Evolutionary conservation across 2,888 invertebrate genomes (phyloP), one percentile per base, ranked within the genome.

Genomic region (Caenorhabditis sp.): DNA sequence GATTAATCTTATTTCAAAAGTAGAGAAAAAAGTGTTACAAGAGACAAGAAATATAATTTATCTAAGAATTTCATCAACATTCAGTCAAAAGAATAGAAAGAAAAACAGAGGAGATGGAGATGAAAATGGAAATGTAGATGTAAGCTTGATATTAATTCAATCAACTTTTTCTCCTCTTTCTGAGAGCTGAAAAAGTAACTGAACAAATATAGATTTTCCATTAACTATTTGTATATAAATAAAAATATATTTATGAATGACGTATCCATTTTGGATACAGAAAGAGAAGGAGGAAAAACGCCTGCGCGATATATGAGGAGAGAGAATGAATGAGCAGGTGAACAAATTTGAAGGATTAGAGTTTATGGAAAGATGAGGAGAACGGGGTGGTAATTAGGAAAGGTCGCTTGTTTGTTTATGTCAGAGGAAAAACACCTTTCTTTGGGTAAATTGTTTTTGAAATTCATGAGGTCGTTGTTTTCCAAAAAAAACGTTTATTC

Each of bases 71-170:
- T 57, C 10, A 20, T 58, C 49, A 59, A n/a, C n/a, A n/a, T n/a
- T n/a, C n/a, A 23, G 50, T 17, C 49, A 38, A 58, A 23, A 20
- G 61, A 62, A 50, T 14, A n/a, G 63, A 43, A 62, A 31, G 62
- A 26, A 31, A 23, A 49, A 64, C 52, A 31, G 23, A 57, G 49
- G 63, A 56, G 57, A 63, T 57, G 49, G 56, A 63, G 38, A 21
- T 31, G 31, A 7, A 31, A 31, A 31, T 31, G 5, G n/a, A n/a
- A n/a, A n/a, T n/a, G n/a, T n/a, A n/a, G n/a, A n/a, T n/a, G n/a
- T n/a, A 7, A 31, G 31, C 31, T 31, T 31, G 31, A 17, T 43
- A 43, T 43, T 43, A 43, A 43, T 43, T 43, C 43, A 43, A 43
- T 43, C 43, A 43, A 43, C 43, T 43, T 43, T 43, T 43, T 43